Conservation (phyloP, 2,888 invertebrate genomes). For the Deilephila elpenor region DNA sequence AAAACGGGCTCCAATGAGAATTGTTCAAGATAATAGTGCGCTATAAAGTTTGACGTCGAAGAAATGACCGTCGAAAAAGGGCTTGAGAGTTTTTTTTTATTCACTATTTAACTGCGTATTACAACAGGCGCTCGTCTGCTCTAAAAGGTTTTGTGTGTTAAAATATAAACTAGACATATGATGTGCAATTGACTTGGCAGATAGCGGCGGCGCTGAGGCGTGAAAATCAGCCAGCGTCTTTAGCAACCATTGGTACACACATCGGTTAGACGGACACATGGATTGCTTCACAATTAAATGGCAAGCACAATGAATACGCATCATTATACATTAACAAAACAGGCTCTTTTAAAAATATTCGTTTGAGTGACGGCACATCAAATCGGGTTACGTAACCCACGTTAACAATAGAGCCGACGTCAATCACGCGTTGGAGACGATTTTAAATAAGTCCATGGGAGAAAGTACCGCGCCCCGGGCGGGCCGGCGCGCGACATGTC, state of each 20-base stretch:
- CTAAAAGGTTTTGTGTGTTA: slow-evolving; percentile 3
- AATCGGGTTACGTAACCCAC: slow-evolving; percentile 73
- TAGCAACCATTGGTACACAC: slow-evolving; percentile 66
- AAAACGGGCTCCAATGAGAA: slow-evolving; percentile 39
- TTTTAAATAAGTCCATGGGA: slow-evolving; percentile 81
- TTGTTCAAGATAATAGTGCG: slow-evolving; percentile 46
- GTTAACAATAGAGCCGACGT: slow-evolving; percentile 73
- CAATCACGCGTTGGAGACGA: slow-evolving; percentile 80
- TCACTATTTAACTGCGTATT: slow-evolving; percentile 1
- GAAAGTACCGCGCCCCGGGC: slow-evolving; percentile 74
- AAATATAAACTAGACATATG: slow-evolving; percentile 13
- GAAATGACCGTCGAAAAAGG: slow-evolving; percentile 19
- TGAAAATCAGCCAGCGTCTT: slow-evolving; percentile 54
- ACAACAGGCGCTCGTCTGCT: neutral
- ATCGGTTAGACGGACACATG: slow-evolving; percentile 69
- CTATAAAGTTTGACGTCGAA: slow-evolving; percentile 42
- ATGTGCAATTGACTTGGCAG: neutral
- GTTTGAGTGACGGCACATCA: slow-evolving; percentile 77
- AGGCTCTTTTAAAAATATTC: slow-evolving; percentile 69
- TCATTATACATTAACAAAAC: slow-evolving; percentile 81
- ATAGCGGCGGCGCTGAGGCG: slow-evolving; percentile 37
- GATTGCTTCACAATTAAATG: slow-evolving; percentile 81
- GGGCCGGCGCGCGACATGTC: slow-evolving; percentile 50
- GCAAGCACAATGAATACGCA: slow-evolving; percentile 78
- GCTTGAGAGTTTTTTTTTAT: slow-evolving; percentile 5